Evolutionary conservation across 2,888 invertebrate genomes (phyloP).

Genomic region (Megaustenia siamemsis): DNA sequence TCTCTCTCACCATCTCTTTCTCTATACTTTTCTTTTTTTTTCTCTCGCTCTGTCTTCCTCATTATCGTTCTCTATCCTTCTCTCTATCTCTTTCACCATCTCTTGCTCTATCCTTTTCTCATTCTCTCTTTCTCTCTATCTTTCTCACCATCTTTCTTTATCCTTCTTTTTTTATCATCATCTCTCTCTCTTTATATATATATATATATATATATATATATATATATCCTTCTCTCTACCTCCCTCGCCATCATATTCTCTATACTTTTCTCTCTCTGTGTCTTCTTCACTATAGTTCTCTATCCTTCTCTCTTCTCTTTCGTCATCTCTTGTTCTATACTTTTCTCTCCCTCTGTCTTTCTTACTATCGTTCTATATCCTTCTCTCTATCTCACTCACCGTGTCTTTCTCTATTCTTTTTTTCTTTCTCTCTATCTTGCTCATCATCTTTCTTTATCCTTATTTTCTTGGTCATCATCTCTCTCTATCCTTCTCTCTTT

Average conservation of each 20-base stretch:
- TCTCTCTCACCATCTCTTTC: not conserved
- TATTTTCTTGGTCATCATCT: too few species aligned
- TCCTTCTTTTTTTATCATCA: too few species aligned
- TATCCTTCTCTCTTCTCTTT: not conserved
- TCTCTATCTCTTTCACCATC: not conserved
- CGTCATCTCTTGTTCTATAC: not conserved
- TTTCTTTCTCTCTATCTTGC: not conserved
- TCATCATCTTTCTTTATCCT: too few species aligned
- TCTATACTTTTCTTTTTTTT: not conserved
- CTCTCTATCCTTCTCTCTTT: too few species aligned
- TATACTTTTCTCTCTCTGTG: not conserved
- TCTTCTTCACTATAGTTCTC: constrained; percentile 10
- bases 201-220: too few species aligned
- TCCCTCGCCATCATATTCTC: not conserved
- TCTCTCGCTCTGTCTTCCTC: constrained; percentile 9
- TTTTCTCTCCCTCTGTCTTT: not conserved
- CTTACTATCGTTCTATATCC: not conserved
- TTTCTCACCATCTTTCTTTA: too few species aligned
- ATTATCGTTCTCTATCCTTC: not conserved
- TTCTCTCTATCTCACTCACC: not conserved
- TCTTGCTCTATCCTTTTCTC: not conserved
- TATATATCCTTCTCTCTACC: not conserved
- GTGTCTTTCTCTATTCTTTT: not conserved
- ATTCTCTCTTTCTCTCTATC: not conserved
- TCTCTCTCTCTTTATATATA: too few species aligned